Base-by-base conservation (phyloP, 2,113 vertebrate species). In the Microcebus ravelobensis region DNA sequence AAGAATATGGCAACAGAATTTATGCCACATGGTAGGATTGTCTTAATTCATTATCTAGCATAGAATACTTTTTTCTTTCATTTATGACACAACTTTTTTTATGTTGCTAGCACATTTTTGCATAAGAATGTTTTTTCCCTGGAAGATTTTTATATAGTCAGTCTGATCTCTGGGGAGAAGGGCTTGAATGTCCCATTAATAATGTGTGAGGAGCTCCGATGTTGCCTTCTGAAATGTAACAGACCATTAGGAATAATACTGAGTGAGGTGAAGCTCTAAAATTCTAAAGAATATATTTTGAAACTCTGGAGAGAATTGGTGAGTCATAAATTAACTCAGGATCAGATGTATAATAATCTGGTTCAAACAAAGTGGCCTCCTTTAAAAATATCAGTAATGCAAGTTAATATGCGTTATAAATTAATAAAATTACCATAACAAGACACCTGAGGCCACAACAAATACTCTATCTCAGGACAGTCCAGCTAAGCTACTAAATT, bases 41-140 rank as follows among this genome's bases (percentile, higher is more conserved):
- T 87, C 84, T 96, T 91, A 95, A 97, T 91, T 95, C 89, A 71
- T 94, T 94, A 87, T 65, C 55, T 74, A 67, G 52, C 8, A 39
- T 77, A 27, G 25, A 59, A 42, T 42, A 48, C 20, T 71, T 79
- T 95, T 55, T 82, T 84, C 45, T 39, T 96, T 95, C n/a, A 93
- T 27, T 74, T 87, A 48, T 89, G 73, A 87, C 18, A 83, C 83
- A 85, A 73, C 25, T 86, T 87, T 80, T 97, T 97, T 97, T 92
- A 89, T 82, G 25, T 92, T 94, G n/a, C 52, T 80, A 71, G 50
- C 18, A 57, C 59, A 67, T 95, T 96, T 88, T 96, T 90, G 89
- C 36, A 86, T 57, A 68, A 95, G 13, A 34, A 48, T 45, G 84
- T 73, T 79, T 39, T 76, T 39, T 52, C 27, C 87, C 15, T 3